These are phyloP conservation scores for Cyclopterus lumpus DNA, from an alignment of 2,797 vertebrate genomes.

Conservation along the genomic window DNA sequence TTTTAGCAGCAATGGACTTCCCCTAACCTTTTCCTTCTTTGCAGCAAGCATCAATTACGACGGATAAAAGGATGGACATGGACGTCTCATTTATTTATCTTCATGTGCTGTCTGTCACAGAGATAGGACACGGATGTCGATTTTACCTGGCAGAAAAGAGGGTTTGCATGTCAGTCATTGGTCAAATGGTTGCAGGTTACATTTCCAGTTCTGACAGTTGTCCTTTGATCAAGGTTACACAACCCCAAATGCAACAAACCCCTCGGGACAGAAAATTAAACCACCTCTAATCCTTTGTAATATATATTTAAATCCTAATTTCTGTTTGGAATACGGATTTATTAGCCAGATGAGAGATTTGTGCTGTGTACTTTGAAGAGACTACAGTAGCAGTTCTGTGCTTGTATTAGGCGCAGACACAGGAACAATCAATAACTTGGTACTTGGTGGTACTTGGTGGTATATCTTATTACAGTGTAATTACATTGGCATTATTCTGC, in stretches of 20 bases:
- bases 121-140: constrained; percentile 8
- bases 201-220: constrained; percentile 20
- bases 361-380: neutral
- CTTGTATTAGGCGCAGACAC: neutral
- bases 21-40: constrained; percentile 59
- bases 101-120: constrained; percentile 32
- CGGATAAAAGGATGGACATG: constrained; percentile 53
- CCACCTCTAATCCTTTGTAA: neutral
- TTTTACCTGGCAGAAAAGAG: constrained; percentile 26
- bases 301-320: neutral
- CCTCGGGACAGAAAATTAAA: neutral
- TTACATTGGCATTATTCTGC: constrained; percentile 8
- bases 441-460: neutral
- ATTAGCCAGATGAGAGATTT: neutral
- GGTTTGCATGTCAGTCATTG: constrained; percentile 9
- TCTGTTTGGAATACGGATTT: neutral
- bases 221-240: constrained; percentile 21
- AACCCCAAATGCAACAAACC: constrained; percentile 2
- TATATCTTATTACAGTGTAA: constrained; percentile 11
- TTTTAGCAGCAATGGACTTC: constrained; percentile 61
- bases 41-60: constrained; percentile 52
- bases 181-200: constrained; percentile 15
- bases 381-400: constrained; percentile 11
- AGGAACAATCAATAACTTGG: neutral
- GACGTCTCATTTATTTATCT: constrained; percentile 49